phyloP scores from a whole-genome alignment of 1,140 invertebrate genomes.

The Diorhabda elongata region DNA sequence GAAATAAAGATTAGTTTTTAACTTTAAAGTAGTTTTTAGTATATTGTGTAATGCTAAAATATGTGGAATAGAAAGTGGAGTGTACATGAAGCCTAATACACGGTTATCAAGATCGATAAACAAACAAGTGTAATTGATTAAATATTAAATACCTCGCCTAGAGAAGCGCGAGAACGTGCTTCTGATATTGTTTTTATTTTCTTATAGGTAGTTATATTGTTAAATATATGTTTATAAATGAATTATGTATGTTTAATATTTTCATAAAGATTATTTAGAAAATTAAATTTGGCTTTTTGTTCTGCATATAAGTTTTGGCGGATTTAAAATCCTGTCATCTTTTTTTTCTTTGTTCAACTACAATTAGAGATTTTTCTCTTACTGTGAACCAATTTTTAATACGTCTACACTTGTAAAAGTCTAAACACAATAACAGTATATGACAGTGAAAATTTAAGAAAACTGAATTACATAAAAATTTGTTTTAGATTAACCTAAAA shows the following conservation, averaged over 20 bases:
- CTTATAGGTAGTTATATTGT: constrained; percentile 3
- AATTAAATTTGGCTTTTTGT: neutral
- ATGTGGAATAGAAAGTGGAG: neutral
- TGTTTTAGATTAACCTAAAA: constrained; percentile 25
- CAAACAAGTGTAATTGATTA: constrained; percentile 1
- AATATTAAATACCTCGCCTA: neutral
- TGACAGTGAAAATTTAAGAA: neutral
- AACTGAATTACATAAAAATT: neutral
- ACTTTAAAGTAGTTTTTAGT: neutral
- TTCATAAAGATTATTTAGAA: neutral
- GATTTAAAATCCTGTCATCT: constrained; percentile 1
- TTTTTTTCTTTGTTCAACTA: no score
- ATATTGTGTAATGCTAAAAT: neutral
- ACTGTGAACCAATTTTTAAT: no score
- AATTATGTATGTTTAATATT: neutral
- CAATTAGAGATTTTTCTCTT: no score
- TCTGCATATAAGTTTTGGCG: neutral
- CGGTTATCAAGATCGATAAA: neutral
- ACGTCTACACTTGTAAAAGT: no score
- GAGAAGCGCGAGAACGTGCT: neutral
- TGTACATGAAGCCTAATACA: neutral
- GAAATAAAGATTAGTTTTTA: neutral
- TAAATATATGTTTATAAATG: neutral
- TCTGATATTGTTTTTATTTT: neutral
- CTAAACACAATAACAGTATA: no score